These are phyloP conservation scores for Argyrosomus regius DNA, from an alignment of 2,797 vertebrate species.

Conservation along the genomic window DNA sequence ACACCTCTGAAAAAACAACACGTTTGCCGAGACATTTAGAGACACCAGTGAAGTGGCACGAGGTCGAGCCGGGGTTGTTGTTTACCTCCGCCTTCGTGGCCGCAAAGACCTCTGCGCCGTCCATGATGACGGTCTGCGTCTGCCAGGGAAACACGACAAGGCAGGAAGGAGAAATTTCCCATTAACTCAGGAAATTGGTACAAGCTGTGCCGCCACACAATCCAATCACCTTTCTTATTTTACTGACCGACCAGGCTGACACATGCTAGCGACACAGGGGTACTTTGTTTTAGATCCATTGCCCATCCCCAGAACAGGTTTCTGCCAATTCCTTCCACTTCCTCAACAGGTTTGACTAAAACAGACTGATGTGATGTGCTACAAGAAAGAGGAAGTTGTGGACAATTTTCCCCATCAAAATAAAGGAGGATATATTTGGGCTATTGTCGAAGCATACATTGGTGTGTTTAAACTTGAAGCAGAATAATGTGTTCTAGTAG, in stretches of 20 bases:
- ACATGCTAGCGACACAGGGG: constrained; percentile 36
- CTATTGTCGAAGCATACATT: background rate
- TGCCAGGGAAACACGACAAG: constrained; percentile 45
- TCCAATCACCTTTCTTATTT: constrained; percentile 74
- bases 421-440: background rate
- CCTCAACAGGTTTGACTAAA: constrained; percentile 14
- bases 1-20: constrained; percentile 27
- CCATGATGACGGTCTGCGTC: background rate
- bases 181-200: constrained; percentile 85
- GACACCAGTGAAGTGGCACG: background rate
- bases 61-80: constrained; percentile 18
- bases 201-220: constrained; percentile 76
- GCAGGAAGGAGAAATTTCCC: constrained; percentile 69
- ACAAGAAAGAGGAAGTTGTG: background rate
- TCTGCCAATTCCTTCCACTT: constrained; percentile 4
- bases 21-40: constrained; percentile 49
- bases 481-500: too few species aligned
- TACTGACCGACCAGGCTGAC: constrained; percentile 39
- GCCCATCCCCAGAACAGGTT: constrained; percentile 14
- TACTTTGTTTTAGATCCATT: constrained; percentile 59
- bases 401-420: background rate
- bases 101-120: background rate
- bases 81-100: constrained; percentile 40
- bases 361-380: background rate
- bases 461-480: background rate